Evolutionary conservation across 2,797 vertebrate species (phyloP).

Genomic region (Squalus acanthias): DNA sequence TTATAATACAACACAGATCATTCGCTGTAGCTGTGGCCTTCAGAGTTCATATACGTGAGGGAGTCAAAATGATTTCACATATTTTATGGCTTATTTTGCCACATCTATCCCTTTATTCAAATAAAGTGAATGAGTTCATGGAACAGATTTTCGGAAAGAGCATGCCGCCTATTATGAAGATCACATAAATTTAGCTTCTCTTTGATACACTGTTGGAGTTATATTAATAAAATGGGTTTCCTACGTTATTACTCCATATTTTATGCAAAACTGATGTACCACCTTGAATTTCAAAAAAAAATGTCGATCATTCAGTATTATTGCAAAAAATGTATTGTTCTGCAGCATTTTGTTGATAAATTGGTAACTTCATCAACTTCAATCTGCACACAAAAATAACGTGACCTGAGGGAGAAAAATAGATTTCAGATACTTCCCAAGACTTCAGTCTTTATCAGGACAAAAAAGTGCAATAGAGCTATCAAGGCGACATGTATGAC

Average conservation of each 20-base stretch:
- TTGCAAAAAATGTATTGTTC: slow-evolving; percentile 11
- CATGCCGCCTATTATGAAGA: background rate
- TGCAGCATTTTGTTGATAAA: background rate
- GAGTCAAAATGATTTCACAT: slow-evolving; percentile 34
- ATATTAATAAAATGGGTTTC: background rate
- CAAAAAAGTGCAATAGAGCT: background rate
- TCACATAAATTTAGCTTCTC: slow-evolving; percentile 23
- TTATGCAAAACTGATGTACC: background rate
- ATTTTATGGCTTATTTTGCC: background rate
- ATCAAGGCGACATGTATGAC: background rate
- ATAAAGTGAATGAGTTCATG: slow-evolving; percentile 27
- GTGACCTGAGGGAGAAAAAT: background rate
- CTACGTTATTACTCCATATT: background rate
- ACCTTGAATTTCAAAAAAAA: background rate
- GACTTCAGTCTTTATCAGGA: background rate
- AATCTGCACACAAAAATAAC: background rate
- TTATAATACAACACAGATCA: slow-evolving; percentile 37
- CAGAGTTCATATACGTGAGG: slow-evolving; percentile 36
- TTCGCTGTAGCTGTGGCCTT: slow-evolving; percentile 34
- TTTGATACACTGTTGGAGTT: background rate
- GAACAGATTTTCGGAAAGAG: slow-evolving; percentile 36
- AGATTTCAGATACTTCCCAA: background rate
- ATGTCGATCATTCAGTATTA: background rate
- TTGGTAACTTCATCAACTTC: background rate
- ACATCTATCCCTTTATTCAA: slow-evolving; percentile 16